Percentiles rank a stretch among this genome's conserved stretches.
These are phyloP conservation scores for Pandion haliaetus DNA, from an alignment of 2,113 vertebrate species.

Conservation along the genomic window DNA sequence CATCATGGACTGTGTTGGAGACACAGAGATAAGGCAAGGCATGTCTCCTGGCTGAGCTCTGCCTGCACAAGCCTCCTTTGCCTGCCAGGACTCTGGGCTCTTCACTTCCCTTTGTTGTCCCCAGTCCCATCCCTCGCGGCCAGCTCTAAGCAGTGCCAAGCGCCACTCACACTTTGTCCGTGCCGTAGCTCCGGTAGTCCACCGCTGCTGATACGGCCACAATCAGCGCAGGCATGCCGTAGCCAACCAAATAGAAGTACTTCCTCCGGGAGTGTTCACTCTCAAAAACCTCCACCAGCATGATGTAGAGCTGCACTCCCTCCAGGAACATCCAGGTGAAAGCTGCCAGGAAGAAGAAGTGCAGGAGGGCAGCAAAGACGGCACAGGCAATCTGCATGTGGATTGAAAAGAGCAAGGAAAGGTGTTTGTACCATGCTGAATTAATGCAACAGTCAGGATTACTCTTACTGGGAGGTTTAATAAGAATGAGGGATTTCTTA, in stretches of 20 bases:
- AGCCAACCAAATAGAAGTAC: conserved; percentile 96
- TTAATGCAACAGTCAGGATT: neutral
- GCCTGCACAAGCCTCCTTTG: neutral
- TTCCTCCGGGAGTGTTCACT: conserved; percentile 92
- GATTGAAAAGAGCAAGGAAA: neutral
- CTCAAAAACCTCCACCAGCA: conserved; percentile 99
- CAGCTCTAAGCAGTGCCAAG: neutral
- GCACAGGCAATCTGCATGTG: conserved; percentile 88
- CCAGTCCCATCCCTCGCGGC: neutral
- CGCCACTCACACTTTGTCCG: conserved; percentile 91
- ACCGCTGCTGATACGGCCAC: conserved; percentile 93
- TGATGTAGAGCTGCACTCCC: conserved; percentile 97
- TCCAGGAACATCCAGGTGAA: conserved; percentile 99
- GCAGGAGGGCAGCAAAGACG: conserved; percentile 92
- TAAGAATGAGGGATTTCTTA: neutral
- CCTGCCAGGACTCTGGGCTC: neutral
- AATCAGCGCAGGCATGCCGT: conserved; percentile 92
- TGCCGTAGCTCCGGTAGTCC: conserved; percentile 96
- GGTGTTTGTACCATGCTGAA: neutral
- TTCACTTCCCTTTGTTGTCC: neutral
- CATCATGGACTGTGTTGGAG: neutral
- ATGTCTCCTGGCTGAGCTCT: neutral
- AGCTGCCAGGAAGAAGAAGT: conserved; percentile 98
- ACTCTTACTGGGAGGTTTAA: neutral
- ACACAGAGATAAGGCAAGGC: neutral